These are phyloP conservation scores for Chelonus insularis DNA, from an alignment of 1,140 invertebrate genomes.

Conservation along the genomic window DNA sequence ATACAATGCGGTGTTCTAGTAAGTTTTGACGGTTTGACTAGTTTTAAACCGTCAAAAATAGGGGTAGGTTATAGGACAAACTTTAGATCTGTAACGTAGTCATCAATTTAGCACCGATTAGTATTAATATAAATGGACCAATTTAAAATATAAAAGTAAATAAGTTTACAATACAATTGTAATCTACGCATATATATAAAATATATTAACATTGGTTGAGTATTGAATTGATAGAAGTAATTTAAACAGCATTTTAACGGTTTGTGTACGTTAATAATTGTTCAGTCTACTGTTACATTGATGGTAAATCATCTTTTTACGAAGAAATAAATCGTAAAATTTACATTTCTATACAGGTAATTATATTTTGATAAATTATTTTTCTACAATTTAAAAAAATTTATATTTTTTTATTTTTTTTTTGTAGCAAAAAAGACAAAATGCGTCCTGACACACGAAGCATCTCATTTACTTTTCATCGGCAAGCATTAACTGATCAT, in stretches of 20 bases:
- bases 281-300: not conserved
- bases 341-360: not conserved
- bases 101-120: no score
- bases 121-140: no score
- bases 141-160: no score
- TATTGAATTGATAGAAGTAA: no score
- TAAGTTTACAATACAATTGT: no score
- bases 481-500: conserved; percentile 40
- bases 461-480: conserved; percentile 56
- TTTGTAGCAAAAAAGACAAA: not conserved
- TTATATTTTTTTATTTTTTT: not conserved
- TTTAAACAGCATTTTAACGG: no score
- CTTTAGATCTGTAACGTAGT: no score
- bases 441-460: conserved; percentile 58
- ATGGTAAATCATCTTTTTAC: not conserved
- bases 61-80: no score
- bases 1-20: no score
- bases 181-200: no score
- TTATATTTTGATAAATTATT: not conserved
- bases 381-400: not conserved
- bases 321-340: not conserved
- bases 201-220: not conserved
- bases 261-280: not conserved
- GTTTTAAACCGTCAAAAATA: no score
- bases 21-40: no score